Evolutionary conservation across 2,797 vertebrate species (phyloP), one percentile per base, ranked within the genome.

Genomic region (Lophius americanus): DNA sequence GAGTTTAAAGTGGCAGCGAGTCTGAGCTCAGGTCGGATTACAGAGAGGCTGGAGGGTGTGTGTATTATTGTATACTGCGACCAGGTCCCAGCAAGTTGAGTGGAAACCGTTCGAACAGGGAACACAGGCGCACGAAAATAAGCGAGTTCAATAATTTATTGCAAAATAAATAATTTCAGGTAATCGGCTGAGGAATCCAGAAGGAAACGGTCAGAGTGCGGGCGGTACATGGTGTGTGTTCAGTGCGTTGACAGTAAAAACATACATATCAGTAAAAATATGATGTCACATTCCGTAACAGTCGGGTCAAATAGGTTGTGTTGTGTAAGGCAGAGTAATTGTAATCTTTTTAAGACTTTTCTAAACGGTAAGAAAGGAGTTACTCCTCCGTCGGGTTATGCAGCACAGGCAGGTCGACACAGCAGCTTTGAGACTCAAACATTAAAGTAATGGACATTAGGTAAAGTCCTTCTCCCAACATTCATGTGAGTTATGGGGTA

Each of bases 1-100:
- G 71, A 82, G 91, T 88, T 92, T 92, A 92, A 79, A 85, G 78
- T 89, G 49, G 90, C 90, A 90, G 83, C 32, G 60, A 5, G 68
- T 60, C 48, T 35, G 69, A 76, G 68, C 61, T 68, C 41, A 79
- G 91, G 70, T 92, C 88, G 64, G 67, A 76, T 94, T 93, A 90
- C 89, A 82, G 60, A 2, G 35, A 64, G 62, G 48, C 76, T 47
- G 57, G 38, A 51, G 71, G 43, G 39, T 2, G 51, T 2, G 51
- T 36, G 4, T 47, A 2, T 1, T 47, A 50, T 49, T 42, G 70
- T 9, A 6, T 72, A 64, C 69, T 67, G 42, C 55, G 69, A 70
- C 9, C 49, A 57, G 41, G 55, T 0, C 7, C 37, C 37, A 61
- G 37, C 42, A 23, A 54, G 46, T 32, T 13, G 10, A 6, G 67